Evolutionary conservation across 1,140 invertebrate species (phyloP).

Genomic region (Carposina sasakii): DNA sequence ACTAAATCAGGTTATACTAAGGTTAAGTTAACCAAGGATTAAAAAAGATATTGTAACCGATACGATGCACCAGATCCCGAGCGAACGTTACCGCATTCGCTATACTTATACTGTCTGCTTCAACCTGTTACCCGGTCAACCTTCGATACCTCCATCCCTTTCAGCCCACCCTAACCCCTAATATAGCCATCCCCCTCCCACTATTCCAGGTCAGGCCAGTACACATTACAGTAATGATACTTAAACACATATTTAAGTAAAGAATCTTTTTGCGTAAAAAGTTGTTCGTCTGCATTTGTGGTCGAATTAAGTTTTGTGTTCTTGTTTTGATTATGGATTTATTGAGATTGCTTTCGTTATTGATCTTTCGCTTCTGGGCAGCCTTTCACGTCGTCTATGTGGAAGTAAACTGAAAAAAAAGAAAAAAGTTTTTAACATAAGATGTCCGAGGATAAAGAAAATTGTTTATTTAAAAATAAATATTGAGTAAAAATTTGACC

Average conservation of each 20-base stretch:
- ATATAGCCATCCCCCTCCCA: slow-evolving; percentile 36
- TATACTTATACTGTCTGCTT: slow-evolving; percentile 63
- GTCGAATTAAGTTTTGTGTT: slow-evolving; percentile 17
- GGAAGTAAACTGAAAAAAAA: slow-evolving; percentile 43
- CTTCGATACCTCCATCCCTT: slow-evolving; percentile 41
- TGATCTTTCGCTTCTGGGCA: slow-evolving; percentile 33
- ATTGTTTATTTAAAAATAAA: background rate
- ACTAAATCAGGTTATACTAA: no score
- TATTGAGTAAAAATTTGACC: background rate
- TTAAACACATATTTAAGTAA: slow-evolving; percentile 71
- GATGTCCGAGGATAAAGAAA: background rate
- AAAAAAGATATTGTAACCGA: no score
- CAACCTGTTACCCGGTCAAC: slow-evolving; percentile 68
- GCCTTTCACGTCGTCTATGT: slow-evolving; percentile 43
- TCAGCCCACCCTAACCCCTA: slow-evolving; percentile 17
- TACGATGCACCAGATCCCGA: slow-evolving; percentile 35
- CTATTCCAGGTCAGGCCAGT: slow-evolving; percentile 54
- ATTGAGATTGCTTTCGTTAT: background rate
- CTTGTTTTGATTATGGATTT: background rate
- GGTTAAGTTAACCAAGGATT: no score
- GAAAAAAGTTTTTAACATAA: slow-evolving; percentile 13
- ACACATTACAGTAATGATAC: slow-evolving; percentile 68
- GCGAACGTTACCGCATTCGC: slow-evolving; percentile 56
- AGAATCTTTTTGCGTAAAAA: slow-evolving; percentile 62
- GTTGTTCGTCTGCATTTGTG: slow-evolving; percentile 34